Evolutionary conservation across 2,888 invertebrate genomes (phyloP), one percentile per base, ranked within the genome.

Genomic region (Germaria angustata): DNA sequence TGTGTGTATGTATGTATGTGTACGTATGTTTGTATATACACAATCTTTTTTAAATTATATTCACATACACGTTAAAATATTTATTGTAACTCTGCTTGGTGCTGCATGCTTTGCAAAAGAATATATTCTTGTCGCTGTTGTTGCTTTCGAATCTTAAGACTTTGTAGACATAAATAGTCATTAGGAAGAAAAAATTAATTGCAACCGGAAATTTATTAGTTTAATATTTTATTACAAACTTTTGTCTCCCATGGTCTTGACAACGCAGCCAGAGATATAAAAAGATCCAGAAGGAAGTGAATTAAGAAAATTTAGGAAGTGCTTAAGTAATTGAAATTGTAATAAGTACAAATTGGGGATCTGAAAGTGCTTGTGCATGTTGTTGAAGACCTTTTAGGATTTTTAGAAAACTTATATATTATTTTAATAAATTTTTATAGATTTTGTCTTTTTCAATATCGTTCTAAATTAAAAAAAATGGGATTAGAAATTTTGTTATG

Each of bases 131-230:
- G 49, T 24, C 7, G 51, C n/a, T 24, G 5, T 20, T 72, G 53
- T 41, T 49, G 32, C 15, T 63, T 69, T 17, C 49, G 36, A 24
- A 17, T 75, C 79, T 79, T 73, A 79, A 82, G 79, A 51, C 65
- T 79, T 69, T 75, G 65, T 75, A 78, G 82, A 75, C 75, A 75
- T 79, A 82, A 82, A 82, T 75, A 82, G 78, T 82, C 82, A 82
- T 82, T 82, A 75, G 68, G 41, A 44, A 39, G 17, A 55, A 57
- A 51, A 85, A 85, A 84, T 85, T 85, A 83, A 85, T 85, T 81
- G 77, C 80, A 82, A 85, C 53, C 84, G 84, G 84, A 85, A 85
- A 85, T 81, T 85, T 84, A 85, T 85, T 85, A 84, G 83, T 80
- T 77, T 82, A 81, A 85, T 84, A 84, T 84, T 80, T 84, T 71